A percentile compares a stretch with the other conserved stretches of the same genome.
Conservation (phyloP, 2,113 vertebrate genomes). For the Recurvirostra avosetta region DNA sequence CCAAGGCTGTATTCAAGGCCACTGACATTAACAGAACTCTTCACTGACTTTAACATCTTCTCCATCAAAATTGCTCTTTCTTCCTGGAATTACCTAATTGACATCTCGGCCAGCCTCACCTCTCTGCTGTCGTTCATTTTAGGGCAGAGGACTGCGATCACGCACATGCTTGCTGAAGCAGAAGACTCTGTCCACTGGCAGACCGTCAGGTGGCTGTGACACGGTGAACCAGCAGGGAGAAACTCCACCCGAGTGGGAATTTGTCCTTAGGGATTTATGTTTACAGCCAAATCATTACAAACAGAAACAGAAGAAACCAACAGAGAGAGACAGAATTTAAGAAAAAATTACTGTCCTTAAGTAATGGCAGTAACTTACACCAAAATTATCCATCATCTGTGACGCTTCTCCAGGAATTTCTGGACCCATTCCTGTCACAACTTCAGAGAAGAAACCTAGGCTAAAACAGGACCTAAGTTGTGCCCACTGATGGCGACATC, state of each 20-base stretch:
- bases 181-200: background rate
- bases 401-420: slow-evolving; percentile 21
- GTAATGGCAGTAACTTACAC: background rate
- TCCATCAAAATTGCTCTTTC: background rate
- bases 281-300: background rate
- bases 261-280: background rate
- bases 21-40: background rate
- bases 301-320: background rate
- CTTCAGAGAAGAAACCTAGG: background rate
- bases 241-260: background rate
- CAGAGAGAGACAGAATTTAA: background rate
- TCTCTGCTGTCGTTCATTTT: background rate
- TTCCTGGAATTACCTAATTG: background rate
- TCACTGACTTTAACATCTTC: background rate
- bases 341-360: background rate
- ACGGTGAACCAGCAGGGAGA: background rate
- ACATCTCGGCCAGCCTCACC: background rate
- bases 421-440: slow-evolving; percentile 24
- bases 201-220: background rate
- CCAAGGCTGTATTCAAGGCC: background rate
- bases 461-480: background rate
- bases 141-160: too few relatives aligned
- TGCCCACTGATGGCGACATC: background rate
- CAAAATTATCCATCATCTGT: slow-evolving; percentile 20
- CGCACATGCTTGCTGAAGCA: background rate